Percentiles rank a stretch among this genome's conserved stretches.
Evolutionary conservation across 2,888 invertebrate genomes (phyloP).

Genomic region (Nycteola revayana): DNA sequence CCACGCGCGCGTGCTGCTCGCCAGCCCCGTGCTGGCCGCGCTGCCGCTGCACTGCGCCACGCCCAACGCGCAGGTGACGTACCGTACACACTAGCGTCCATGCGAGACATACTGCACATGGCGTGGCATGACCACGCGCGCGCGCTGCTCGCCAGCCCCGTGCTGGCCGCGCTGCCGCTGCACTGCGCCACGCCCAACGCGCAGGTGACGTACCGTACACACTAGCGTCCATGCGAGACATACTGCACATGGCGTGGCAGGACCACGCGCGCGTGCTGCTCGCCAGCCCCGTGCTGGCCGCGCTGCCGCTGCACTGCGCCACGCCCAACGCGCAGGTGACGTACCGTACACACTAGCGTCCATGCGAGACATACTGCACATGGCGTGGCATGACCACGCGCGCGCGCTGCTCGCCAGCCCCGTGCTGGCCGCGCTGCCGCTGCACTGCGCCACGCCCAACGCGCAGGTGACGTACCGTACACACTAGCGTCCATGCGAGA

Average conservation of each 20-base stretch:
- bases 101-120: not conserved
- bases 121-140: not conserved
- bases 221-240: conserved; percentile 87
- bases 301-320: conserved; percentile 17
- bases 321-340: conserved; percentile 3
- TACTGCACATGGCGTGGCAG: conserved; percentile 98
- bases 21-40: conserved; percentile 39
- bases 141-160: conserved; percentile 35
- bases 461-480: too few relatives aligned
- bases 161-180: conserved; percentile 85
- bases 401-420: conserved; percentile 72
- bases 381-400: conserved; percentile 97
- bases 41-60: conserved; percentile 12
- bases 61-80: conserved; percentile 2
- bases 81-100: not conserved
- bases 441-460: too few relatives aligned
- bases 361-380: conserved; percentile 86
- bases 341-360: too few relatives aligned
- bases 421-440: conserved; percentile 35
- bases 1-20: conserved; percentile 84
- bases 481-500: too few relatives aligned
- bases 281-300: conserved; percentile 39
- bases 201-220: conserved; percentile 1
- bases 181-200: conserved; percentile 5
- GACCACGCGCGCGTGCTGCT: conserved; percentile 87